phyloP scores from a whole-genome alignment of 2,797 vertebrate species.

The Threskiornis aethiopicus region DNA sequence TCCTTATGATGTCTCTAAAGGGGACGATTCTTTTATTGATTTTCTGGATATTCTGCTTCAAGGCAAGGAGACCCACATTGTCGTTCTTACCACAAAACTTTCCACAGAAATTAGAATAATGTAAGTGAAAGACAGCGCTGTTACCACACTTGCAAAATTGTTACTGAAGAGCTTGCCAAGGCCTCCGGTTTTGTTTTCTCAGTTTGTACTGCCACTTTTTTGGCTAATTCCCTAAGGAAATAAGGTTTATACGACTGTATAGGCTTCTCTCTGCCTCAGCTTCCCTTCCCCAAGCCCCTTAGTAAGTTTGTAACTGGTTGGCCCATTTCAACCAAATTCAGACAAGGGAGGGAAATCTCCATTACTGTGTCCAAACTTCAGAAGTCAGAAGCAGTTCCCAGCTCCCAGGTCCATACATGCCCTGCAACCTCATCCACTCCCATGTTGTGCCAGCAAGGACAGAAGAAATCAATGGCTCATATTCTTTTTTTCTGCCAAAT shows the following conservation, averaged over 20 bases:
- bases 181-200: neutral
- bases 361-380: neutral
- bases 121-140: neutral
- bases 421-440: neutral
- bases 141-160: neutral
- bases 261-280: neutral
- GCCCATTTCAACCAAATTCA: neutral
- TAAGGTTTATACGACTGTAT: neutral
- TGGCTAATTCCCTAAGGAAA: neutral
- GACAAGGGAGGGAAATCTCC: neutral
- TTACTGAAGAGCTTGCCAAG: neutral
- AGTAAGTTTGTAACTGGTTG: neutral
- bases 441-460: neutral
- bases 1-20: neutral
- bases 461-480: neutral
- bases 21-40: neutral
- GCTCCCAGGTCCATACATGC: neutral
- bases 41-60: neutral
- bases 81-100: neutral
- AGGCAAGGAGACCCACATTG: neutral
- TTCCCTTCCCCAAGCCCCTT: neutral
- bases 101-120: neutral
- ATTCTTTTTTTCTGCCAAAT: neutral
- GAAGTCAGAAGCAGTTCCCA: neutral
- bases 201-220: fast-evolving